Base-by-base conservation (phyloP, 2,888 invertebrate genomes). In the Andrena bucephala region DNA sequence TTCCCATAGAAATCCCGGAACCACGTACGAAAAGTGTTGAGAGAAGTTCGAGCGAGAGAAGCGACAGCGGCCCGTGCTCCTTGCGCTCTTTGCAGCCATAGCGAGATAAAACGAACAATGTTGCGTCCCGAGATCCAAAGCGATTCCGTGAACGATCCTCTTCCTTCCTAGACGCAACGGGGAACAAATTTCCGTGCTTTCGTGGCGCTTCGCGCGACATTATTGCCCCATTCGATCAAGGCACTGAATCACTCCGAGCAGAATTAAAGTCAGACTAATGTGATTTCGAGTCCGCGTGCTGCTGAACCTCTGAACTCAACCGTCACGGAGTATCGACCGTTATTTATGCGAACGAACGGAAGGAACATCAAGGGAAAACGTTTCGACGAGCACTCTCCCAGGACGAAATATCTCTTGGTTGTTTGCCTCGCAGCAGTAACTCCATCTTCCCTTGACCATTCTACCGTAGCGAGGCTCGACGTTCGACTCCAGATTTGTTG, bases 401-500 rank as follows among this genome's bases (percentile, higher is more conserved):
- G 42, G 10, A 7, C 52, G 71, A 33, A 57, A 59, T 77, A 48
- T 63, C 42, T 24, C 24, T 59, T n/a, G 65, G 57, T 48, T 48
- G 27, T 60, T 33, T 50, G 48, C 67, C 16, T 20, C 62, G 13
- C 5, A 31, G 36, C 60, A 20, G 48, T 62, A 62, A 57, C 27
- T 52, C 36, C 48, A 50, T 59, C 54, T 63, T 27, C 42, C 67
- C 71, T 78, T 66, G 52, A 27, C 50, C 68, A 60, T 29, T 67
- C 65, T 54, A 54, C 31, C 74, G 57, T 69, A n/a, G 52, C 74
- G 70, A 78, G 60, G 72, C 50, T 50, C 66, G 74, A 71, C 54
- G 79, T 67, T 82, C 82, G 75, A 74, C 76, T 67, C 59, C 67
- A 73, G 77, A 82, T 85, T 82, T 71, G 77, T 84, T 75, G 77